A percentile compares a stretch with the other conserved stretches of the same genome.
phyloP scores from a whole-genome alignment of 2,113 vertebrate species.

The Seriola quinqueradiata region DNA sequence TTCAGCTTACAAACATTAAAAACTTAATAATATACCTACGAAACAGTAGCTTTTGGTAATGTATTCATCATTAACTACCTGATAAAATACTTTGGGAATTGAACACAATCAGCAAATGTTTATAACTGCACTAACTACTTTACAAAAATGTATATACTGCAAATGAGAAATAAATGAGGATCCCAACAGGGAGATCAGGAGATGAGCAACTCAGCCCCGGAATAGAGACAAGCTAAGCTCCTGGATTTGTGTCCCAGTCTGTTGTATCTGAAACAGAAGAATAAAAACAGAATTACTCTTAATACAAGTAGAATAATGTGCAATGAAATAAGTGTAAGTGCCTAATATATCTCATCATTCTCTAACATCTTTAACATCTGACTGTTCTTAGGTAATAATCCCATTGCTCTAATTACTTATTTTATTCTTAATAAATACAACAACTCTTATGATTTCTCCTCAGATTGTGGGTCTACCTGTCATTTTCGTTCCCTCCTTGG shows the following conservation, averaged over 20 bases:
- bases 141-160: neutral
- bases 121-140: neutral
- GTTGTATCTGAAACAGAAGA: conserved; percentile 67
- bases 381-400: neutral
- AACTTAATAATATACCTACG: neutral
- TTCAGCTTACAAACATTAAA: neutral
- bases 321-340: neutral
- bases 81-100: neutral
- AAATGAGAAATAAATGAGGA: neutral
- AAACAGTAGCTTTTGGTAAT: neutral
- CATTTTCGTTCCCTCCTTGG: conserved; percentile 94
- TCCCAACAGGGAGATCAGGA: conserved; percentile 10
- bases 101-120: neutral
- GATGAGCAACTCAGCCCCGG: neutral
- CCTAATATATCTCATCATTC: neutral
- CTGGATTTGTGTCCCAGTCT: conserved; percentile 72
- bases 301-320: conserved; percentile 15
- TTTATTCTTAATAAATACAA: neutral
- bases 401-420: neutral
- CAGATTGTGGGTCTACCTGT: conserved; percentile 86
- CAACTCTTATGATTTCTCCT: neutral
- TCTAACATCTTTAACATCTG: neutral
- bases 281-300: neutral
- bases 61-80: neutral
- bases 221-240: conserved; percentile 55